These are phyloP conservation scores for Heliornis fulica DNA, from an alignment of 2,113 vertebrate species.

Conservation along the genomic window DNA sequence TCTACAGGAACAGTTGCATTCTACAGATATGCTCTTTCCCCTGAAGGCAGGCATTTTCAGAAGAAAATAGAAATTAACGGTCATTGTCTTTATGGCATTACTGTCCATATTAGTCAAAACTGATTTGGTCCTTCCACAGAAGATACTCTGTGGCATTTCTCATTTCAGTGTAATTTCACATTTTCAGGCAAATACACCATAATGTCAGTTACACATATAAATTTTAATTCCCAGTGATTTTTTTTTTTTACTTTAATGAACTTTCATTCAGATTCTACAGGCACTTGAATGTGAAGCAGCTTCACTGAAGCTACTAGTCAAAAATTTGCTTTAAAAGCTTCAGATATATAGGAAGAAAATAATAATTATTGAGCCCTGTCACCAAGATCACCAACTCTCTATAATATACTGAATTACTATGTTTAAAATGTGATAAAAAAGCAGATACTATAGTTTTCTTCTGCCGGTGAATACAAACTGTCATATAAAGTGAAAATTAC, in stretches of 20 bases:
- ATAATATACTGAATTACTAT: neutral
- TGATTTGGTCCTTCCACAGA: neutral
- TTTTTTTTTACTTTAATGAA: neutral
- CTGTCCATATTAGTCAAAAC: neutral
- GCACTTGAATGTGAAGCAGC: neutral
- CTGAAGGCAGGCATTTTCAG: neutral
- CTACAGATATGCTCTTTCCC: neutral
- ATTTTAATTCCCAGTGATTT: neutral
- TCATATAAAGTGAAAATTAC: neutral
- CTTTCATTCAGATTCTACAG: neutral
- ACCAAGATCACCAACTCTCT: neutral
- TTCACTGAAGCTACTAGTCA: neutral
- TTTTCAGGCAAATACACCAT: neutral
- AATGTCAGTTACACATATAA: neutral
- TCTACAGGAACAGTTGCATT: neutral
- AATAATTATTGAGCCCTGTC: neutral
- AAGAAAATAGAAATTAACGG: neutral
- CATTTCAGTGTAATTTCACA: neutral
- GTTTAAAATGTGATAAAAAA: neutral
- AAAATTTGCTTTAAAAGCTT: neutral
- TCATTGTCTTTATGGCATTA: neutral
- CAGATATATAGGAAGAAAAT: neutral
- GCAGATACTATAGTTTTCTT: neutral
- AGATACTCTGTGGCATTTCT: neutral
- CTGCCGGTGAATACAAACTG: neutral